phyloP scores from a whole-genome alignment of 2,888 invertebrate genomes.

The Tillus elongatus region DNA sequence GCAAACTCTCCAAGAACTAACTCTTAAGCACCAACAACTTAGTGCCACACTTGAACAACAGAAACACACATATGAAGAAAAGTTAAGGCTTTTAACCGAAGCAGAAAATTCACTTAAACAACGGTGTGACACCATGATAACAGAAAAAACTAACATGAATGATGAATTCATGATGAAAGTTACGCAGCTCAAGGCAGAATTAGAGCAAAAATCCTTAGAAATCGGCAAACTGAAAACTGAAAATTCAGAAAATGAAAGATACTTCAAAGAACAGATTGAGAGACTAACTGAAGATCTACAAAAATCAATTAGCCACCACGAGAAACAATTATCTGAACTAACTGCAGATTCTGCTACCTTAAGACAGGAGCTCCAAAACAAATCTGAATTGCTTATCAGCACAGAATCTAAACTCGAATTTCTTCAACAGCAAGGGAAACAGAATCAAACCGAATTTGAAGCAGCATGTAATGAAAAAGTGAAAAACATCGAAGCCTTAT shows the following conservation, averaged over 20 bases:
- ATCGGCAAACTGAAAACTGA: slow-evolving; percentile 9
- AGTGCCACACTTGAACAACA: slow-evolving; percentile 5
- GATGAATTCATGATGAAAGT: slow-evolving; percentile 12
- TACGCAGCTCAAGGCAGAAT: slow-evolving; percentile 8
- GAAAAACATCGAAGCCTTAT: too few relatives aligned
- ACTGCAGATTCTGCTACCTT: too few relatives aligned
- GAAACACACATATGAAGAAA: slow-evolving; percentile 19
- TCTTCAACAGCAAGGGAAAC: too few relatives aligned
- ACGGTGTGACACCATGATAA: slow-evolving; percentile 9
- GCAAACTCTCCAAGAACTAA: slow-evolving; percentile 16
- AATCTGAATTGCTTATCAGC: too few relatives aligned
- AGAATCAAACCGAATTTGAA: too few relatives aligned
- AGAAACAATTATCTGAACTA: not conserved
- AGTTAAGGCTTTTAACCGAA: slow-evolving; percentile 18
- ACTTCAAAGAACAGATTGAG: slow-evolving; percentile 4
- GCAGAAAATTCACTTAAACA: slow-evolving; percentile 14
- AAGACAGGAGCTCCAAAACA: too few relatives aligned
- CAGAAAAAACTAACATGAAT: slow-evolving; percentile 8
- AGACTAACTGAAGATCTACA: slow-evolving; percentile 8
- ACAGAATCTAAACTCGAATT: too few relatives aligned
- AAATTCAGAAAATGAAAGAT: slow-evolving; percentile 6
- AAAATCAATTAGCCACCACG: too few relatives aligned
- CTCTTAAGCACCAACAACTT: too few relatives aligned
- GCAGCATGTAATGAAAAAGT: too few relatives aligned
- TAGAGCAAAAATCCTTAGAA: slow-evolving; percentile 11